Conservation (phyloP, 2,888 invertebrate genomes). For the Pheosia gnoma region DNA sequence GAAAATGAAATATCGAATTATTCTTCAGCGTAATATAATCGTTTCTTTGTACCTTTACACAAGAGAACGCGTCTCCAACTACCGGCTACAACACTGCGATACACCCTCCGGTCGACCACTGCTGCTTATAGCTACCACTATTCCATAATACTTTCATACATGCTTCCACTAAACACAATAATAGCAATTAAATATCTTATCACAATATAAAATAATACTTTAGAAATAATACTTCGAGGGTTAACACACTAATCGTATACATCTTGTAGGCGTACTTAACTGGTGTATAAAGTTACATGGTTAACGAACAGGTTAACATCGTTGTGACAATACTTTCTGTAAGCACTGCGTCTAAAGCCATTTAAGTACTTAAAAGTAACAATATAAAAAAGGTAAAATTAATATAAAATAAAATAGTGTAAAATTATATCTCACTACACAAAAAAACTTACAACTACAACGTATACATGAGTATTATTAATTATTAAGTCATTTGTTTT, state of each 20-base stretch:
- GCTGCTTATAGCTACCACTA: constrained; percentile 74
- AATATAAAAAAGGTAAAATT: constrained; percentile 51
- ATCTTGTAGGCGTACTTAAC: constrained; percentile 55
- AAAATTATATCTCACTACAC: constrained; percentile 76
- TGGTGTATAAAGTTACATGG: constrained; percentile 51
- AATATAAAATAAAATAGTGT: constrained; percentile 53
- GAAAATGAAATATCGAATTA: constrained; percentile 41
- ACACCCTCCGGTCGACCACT: constrained; percentile 68
- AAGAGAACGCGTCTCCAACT: constrained; percentile 63
- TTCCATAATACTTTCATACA: constrained; percentile 70
- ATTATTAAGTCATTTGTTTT: constrained; percentile 71
- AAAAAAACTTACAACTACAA: constrained; percentile 74
- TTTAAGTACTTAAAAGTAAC: constrained; percentile 58
- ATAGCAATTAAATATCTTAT: constrained; percentile 77
- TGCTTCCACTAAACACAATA: constrained; percentile 60
- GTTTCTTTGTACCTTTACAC: constrained; percentile 81
- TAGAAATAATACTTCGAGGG: constrained; percentile 76
- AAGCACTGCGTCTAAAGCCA: constrained; percentile 53
- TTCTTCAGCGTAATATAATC: constrained; percentile 80
- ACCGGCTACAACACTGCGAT: constrained; percentile 78
- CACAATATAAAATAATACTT: constrained; percentile 82
- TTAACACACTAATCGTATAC: constrained; percentile 78
- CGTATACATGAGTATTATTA: constrained; percentile 83
- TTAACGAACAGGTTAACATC: constrained; percentile 40
- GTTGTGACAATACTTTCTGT: constrained; percentile 52